Base-by-base conservation (phyloP, 2,888 invertebrate genomes). In the Anoncus sp. region DNA sequence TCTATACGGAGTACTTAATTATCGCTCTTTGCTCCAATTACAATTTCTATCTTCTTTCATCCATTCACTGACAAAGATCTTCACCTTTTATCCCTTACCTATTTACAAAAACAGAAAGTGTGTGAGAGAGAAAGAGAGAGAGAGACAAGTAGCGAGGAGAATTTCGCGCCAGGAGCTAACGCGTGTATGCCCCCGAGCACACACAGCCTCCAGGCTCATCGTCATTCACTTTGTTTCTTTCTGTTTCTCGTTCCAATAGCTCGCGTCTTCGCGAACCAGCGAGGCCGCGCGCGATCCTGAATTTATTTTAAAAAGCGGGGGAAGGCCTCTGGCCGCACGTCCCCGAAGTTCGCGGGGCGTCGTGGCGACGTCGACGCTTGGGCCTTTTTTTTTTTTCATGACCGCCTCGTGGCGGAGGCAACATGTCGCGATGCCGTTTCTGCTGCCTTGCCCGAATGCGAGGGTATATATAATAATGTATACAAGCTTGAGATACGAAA, bases 261-360 rank as follows among this genome's bases (percentile, higher is more conserved):
- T 55, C 31, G 55, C 40, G 20, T 62, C 59, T 47, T 71, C 55
- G 57, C 59, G 65, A 73, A 74, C 40, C 65, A 65, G 65, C 53
- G 74, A 84, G 82, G 80, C 78, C 81, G 77, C 77, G 79, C 81
- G 81, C 80, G 82, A 79, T 82, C 78, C 82, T 84, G 85, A 85
- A 88, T 88, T 87, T 88, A 85, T 86, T 84, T 82, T 81, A 85
- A 88, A 86, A 87, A 73, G 65, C 73, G 72, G 84, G 81, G 75
- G 75, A 78, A 77, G 66, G 73, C 71, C 74, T 73, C 70, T 53
- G 43, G 40, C 43, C 63, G 27, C 47, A 62, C 67, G 74, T 81
- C 76, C 63, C 79, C 74, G 53, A 77, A 78, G 77, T 72, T 77
- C 73, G 77, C 72, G 62, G 78, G 78, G 75, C 75, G 78, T 78